Base-by-base conservation (phyloP, 1,140 invertebrate species). In the Bombus confusus region DNA sequence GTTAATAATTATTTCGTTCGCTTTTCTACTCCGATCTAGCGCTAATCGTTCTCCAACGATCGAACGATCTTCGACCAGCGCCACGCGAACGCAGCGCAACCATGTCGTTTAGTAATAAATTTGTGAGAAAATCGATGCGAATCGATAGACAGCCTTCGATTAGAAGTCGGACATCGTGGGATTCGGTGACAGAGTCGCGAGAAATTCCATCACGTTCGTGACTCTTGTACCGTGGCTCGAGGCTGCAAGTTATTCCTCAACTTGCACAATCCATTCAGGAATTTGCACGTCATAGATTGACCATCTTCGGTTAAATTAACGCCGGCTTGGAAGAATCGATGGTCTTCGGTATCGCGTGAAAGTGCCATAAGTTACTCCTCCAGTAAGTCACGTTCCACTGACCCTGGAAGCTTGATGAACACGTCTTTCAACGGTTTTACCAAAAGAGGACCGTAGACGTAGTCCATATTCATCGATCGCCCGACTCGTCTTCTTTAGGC, bases 351-450 rank as follows among this genome's bases (percentile, higher is more conserved):
- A 74, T 71, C 89, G 69, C 76, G 83, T 86, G 80, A 90, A 90
- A 90, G 89, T 90, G 73, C 80, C 88, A 88, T 89, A 86, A 90
- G 66, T 83, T 52, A 72, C 68, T 52, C 22, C 80, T 79, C 81
- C 52, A 64, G 34, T 79, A 74, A 73, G 82, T n/a, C 86, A 78
- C 86, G 86, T 87, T 87, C 86, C 88, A 87, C 83, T 90, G 80
- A 89, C 88, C 88, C 73, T 82, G 85, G 77, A 3, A 57, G 79
- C 47, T 86, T 82, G 79, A 81, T 85, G 86, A 87, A 83, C 86
- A 87, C 82, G 89, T 85, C 85, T 59, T 31, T 81, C 80, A 37
- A 85, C 88, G 82, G 71, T 85, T 78, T 87, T 87, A 82, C 72
- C 76, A 83, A 90, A 90, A 90, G 39, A 78, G 71, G 86, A 80